phyloP scores from a whole-genome alignment of 1,140 invertebrate species.

The Aethina tumida region DNA sequence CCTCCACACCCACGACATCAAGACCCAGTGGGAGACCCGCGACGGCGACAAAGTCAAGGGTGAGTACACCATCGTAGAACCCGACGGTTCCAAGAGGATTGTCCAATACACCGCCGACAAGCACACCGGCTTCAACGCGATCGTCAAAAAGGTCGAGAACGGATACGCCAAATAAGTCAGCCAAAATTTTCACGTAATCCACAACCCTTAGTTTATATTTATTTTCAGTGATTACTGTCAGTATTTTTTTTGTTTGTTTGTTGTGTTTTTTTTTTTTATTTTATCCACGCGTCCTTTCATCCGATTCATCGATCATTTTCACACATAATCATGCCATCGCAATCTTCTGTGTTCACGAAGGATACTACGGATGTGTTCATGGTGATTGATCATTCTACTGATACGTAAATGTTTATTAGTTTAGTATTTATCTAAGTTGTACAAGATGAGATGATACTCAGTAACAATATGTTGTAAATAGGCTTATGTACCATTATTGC shows the following conservation, averaged over 20 bases:
- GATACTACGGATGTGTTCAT: conserved; percentile 17
- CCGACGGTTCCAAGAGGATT: conserved; percentile 36
- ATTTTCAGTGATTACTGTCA: conserved; percentile 8
- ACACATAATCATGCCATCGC: conserved; percentile 7
- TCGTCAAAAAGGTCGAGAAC: too few relatives aligned
- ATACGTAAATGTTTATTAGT: conserved; percentile 8
- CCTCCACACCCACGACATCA: conserved; percentile 25
- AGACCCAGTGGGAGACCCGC: conserved; percentile 24
- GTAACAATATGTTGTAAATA: conserved; percentile 10
- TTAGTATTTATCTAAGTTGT: conserved; percentile 12
- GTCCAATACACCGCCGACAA: conserved; percentile 40
- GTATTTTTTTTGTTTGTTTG: conserved; percentile 4
- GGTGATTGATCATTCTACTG: conserved; percentile 7
- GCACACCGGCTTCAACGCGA: conserved; percentile 54
- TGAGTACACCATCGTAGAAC: conserved; percentile 36
- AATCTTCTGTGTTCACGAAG: conserved; percentile 9
- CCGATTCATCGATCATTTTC: conserved; percentile 3
- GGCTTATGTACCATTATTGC: conserved; percentile 8
- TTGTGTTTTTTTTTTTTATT: conserved; percentile 11
- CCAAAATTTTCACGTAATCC: not conserved
- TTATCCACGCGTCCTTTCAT: conserved; percentile 5
- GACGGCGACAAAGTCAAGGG: conserved; percentile 36
- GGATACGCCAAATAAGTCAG: too few relatives aligned
- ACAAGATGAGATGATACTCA: conserved; percentile 5
- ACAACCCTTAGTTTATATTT: conserved; percentile 12